A percentile compares a stretch with the other conserved stretches of the same genome.
These are phyloP conservation scores for Drosophila prostipennis DNA, from an alignment of 2,888 invertebrate species.

Conservation along the genomic window DNA sequence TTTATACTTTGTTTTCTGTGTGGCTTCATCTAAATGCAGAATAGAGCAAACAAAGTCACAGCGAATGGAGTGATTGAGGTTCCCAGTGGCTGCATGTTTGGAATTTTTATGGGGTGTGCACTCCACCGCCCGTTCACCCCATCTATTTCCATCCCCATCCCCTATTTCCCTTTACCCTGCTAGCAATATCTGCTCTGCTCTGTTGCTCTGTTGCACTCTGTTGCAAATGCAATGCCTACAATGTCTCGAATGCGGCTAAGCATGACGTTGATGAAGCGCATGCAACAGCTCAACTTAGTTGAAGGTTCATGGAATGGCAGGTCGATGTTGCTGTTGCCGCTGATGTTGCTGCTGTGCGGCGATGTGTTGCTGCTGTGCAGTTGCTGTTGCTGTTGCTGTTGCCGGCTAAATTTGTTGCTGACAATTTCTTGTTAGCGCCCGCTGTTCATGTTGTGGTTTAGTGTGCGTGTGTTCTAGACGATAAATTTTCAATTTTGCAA, in stretches of 20 bases:
- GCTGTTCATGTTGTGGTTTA: constrained; percentile 63
- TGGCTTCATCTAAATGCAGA: constrained; percentile 25
- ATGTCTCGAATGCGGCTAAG: constrained; percentile 72
- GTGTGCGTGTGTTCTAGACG: constrained; percentile 60
- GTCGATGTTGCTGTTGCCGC: constrained; percentile 45
- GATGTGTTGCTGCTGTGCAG: constrained; percentile 39
- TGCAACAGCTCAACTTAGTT: constrained; percentile 74
- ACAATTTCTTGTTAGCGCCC: constrained; percentile 71
- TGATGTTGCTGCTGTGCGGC: constrained; percentile 52
- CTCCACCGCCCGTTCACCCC: constrained; percentile 2
- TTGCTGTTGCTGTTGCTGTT: constrained; percentile 40
- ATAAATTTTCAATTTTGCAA: constrained; percentile 78
- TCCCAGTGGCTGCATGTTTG: constrained; percentile 22
- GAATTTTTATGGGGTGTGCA: constrained; percentile 33
- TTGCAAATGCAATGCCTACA: constrained; percentile 61
- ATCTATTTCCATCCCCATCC: too few species aligned
- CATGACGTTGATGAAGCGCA: constrained; percentile 76
- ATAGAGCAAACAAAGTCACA: constrained; percentile 39
- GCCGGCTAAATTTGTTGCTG: constrained; percentile 66
- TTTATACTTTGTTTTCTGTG: not conserved
- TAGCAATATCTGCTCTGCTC: constrained; percentile 10
- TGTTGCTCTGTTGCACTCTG: constrained; percentile 27
- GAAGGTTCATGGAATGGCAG: constrained; percentile 54
- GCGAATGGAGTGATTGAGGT: constrained; percentile 31
- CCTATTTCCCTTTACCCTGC: not conserved